Base-by-base conservation (phyloP, 2,888 invertebrate genomes). In the Apodemia hepburni region DNA sequence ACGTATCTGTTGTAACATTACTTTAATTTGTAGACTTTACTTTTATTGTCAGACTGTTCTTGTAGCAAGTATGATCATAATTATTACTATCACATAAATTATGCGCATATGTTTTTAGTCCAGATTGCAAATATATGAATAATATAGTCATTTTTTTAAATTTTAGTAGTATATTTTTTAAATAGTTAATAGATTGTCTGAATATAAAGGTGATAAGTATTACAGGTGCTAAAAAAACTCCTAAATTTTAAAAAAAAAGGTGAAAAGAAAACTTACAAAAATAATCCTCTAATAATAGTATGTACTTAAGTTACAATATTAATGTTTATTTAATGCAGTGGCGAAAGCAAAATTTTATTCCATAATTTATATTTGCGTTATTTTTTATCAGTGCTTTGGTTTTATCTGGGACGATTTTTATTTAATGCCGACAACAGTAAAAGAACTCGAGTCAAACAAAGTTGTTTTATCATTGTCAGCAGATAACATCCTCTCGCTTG, bases 351-450 rank as follows among this genome's bases (percentile, higher is more conserved):
- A 65, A 58, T 62, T 69, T 70, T 70, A 68, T 66, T 61, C 68
- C 65, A 67, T 64, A 64, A 60, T 71, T 71, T 75, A 74, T 54
- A 70, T 70, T 66, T 74, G 76, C 64, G 35, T 38, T 38, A 38
- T 9, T 11, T 68, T 75, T 78, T 67, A 68, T 73, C 75, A 88
- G 89, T 89, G 89, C 88, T 83, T 81, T 75, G 84, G 87, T 83
- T 88, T 90, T 81, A 82, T 85, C 85, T 78, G 89, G 90, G 88
- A 88, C 85, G 73, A 69, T 76, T 75, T 78, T 79, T 71, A 74
- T 70, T 67, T 70, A 77, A 74, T 73, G 74, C 75, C 73, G 78
- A 77, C 82, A 79, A 74, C 78, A 79, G 79, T 78, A 80, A 84
- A 71, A 81, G 72, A 69, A 71, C 68, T 54, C 67, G 70, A 65